phyloP scores from a whole-genome alignment of 2,797 vertebrate species.

The Pygocentrus nattereri region DNA sequence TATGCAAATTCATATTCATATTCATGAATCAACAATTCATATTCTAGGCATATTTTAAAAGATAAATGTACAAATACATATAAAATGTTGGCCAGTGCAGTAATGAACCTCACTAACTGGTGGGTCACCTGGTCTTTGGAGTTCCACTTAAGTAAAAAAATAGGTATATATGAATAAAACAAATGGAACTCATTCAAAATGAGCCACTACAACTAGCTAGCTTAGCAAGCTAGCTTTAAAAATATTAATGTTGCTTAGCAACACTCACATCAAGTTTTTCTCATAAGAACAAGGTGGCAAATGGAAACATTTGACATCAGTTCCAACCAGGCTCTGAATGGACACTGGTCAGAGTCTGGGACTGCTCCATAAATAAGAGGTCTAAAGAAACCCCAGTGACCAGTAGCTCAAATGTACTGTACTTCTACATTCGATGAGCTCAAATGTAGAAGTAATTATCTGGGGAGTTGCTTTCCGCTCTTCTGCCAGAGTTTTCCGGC shows the following conservation, averaged over 20 bases:
- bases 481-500: not conserved
- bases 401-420: not conserved
- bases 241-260: conserved; percentile 33
- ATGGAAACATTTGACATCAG: not conserved
- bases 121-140: no score
- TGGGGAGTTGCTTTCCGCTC: conserved; percentile 11
- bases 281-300: conserved; percentile 5
- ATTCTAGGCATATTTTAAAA: no score
- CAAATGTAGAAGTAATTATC: conserved; percentile 63
- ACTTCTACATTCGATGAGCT: not conserved
- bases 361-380: no score
- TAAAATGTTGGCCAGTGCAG: no score
- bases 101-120: no score
- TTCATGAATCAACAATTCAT: no score
- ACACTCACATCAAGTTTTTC: conserved; percentile 17
- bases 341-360: not conserved
- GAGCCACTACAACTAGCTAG: conserved; percentile 7
- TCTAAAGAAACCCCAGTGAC: not conserved
- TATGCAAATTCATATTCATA: no score
- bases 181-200: not conserved
- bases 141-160: no score
- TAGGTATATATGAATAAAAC: no score
- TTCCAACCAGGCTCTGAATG: not conserved
- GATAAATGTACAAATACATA: no score
- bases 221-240: not conserved